Evolutionary conservation across 2,113 vertebrate species (phyloP).

Genomic region (Pachycephala philippinensis): DNA sequence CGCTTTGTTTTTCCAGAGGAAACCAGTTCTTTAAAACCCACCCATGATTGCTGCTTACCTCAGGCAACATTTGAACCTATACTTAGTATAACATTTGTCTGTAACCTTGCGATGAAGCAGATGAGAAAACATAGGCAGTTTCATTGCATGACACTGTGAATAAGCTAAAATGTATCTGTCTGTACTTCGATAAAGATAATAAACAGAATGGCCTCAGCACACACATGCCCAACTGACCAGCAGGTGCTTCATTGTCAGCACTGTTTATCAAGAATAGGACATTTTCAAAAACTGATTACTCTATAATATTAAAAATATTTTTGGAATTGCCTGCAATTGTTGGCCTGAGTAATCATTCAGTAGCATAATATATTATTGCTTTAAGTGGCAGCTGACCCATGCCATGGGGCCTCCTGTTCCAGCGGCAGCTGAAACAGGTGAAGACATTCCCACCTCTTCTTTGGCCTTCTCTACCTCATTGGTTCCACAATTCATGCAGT

Average conservation of each 20-base stretch:
- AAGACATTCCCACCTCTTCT: not conserved
- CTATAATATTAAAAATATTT: not conserved
- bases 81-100: not conserved
- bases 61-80: not conserved
- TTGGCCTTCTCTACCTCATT: not conserved
- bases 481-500: not conserved
- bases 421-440: not conserved
- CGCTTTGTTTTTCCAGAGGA: not conserved
- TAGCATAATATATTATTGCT: not conserved
- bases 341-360: not conserved
- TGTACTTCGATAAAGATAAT: not conserved
- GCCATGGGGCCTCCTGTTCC: not conserved
- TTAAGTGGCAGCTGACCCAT: not conserved
- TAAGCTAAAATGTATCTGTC: not conserved
- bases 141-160: not conserved
- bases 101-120: not conserved
- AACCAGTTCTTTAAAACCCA: not conserved
- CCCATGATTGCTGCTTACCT: not conserved
- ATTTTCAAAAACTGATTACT: not conserved
- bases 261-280: not conserved
- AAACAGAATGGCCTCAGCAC: not conserved
- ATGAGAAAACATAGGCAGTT: not conserved
- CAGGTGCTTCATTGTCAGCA: not conserved
- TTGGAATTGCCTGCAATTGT: not conserved
- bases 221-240: not conserved